Base-by-base conservation (phyloP, 2,797 vertebrate species). In the Benthosema pterotum region DNA sequence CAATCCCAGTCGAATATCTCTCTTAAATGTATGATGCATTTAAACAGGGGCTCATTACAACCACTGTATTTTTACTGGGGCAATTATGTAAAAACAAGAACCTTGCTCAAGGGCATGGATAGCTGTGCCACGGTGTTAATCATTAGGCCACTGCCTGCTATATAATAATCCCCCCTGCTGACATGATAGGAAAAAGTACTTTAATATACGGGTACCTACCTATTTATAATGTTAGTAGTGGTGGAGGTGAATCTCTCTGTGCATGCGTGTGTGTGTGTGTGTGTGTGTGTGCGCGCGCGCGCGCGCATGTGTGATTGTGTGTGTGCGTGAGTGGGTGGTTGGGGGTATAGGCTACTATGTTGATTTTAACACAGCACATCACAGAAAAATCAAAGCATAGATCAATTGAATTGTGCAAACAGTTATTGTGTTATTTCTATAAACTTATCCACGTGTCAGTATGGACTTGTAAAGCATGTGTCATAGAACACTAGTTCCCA, bases 81-180 rank as follows among this genome's bases (percentile, higher is more conserved):
- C 81, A 89, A 89, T 91, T 90, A 38, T 38, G 32, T 38, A 88
- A 82, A 82, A 70, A 84, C 74, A 73, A 81, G 81, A 80, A 78
- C 83, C 67, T 86, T 83, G 81, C 82, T 86, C 86, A 90, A 89
- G 90, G 90, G 86, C 75, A 78, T 64, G 58, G 77, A 82, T 74
- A 74, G 47, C 51, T 71, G 76, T 67, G 66, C 65, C 81, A 54
- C 0, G 5, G 75, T 79, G 83, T 83, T 88, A 87, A 87, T 86
- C 88, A 82, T 77, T 62, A 52, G 73, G 61, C 69, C 74, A 62
- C 71, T 87, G 86, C 83, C 84, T 79, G 22, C 63, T 42, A 56
- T 56, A 69, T 13, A 13, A 46, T 69, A 78, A 72, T 53, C 77
- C 58, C 68, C 60, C 56, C 69, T 79, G 83, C 85, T 91, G 89